Conservation (phyloP, 2,888 invertebrate species). For the Meganola albula region DNA sequence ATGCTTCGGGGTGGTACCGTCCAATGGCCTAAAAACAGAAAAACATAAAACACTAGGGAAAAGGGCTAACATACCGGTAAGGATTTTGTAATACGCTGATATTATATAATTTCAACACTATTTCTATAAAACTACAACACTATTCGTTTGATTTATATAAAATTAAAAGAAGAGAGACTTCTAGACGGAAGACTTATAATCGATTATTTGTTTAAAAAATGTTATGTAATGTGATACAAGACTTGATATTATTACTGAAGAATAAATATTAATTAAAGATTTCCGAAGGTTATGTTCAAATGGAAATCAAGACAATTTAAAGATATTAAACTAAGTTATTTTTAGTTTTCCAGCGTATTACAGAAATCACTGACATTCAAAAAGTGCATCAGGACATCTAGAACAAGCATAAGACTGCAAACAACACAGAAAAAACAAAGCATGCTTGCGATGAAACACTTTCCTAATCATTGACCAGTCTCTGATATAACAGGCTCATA, state of each 20-base stretch:
- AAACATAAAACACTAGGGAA: constrained; percentile 63
- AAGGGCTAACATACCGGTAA: constrained; percentile 27
- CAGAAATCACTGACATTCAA: constrained; percentile 23
- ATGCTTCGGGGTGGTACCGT: constrained; percentile 76
- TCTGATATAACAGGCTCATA: no score
- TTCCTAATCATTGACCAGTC: not conserved
- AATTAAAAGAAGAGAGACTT: no score
- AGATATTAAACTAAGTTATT: not conserved
- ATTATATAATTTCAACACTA: no score
- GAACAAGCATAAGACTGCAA: constrained; percentile 34
- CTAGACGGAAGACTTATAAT: no score
- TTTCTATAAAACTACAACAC: no score
- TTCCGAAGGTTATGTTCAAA: no score
- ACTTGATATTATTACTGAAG: no score
- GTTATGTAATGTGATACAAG: no score
- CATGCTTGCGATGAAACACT: constrained; percentile 19
- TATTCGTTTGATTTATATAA: no score
- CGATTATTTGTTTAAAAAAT: no score
- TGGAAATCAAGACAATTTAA: not conserved
- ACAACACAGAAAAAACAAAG: constrained; percentile 23
- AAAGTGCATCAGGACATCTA: constrained; percentile 25
- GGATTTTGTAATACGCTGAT: constrained; percentile 40
- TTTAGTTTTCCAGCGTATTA: constrained; percentile 19
- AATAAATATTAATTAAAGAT: no score
- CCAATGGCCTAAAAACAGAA: constrained; percentile 82